Evolutionary conservation across 2,797 vertebrate genomes (phyloP).

Genomic region (Tragelaphus eurycerus): DNA sequence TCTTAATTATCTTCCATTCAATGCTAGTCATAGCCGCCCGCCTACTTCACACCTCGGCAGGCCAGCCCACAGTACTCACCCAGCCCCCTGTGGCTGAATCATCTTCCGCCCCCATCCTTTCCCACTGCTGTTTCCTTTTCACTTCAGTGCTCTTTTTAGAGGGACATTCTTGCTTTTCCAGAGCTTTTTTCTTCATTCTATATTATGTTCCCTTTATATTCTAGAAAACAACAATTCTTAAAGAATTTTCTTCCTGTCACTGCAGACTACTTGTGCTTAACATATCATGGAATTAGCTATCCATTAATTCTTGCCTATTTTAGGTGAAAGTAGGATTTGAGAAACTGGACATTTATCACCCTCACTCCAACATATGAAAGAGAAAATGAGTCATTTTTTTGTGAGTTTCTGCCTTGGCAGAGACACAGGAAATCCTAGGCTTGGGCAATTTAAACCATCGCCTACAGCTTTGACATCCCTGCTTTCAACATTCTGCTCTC

Average conservation of each 20-base stretch:
- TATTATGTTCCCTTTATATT: slow-evolving; percentile 17
- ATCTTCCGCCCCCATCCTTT: not conserved
- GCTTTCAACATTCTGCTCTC: not conserved
- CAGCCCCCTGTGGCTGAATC: slow-evolving; percentile 71
- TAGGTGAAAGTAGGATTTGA: not conserved
- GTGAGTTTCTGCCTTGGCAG: not conserved
- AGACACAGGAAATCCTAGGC: not conserved
- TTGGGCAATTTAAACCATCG: not conserved
- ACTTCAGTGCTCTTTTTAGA: slow-evolving; percentile 36
- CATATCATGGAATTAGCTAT: not conserved
- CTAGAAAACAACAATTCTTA: not conserved
- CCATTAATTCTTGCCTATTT: not conserved
- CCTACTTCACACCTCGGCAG: not conserved
- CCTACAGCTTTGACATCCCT: not conserved
- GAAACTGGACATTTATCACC: not conserved
- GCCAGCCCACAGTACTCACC: slow-evolving; percentile 1
- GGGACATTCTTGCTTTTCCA: slow-evolving; percentile 12
- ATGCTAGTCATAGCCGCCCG: slow-evolving; percentile 56
- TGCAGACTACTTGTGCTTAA: not conserved
- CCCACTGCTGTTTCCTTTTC: not conserved
- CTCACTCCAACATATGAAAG: not conserved
- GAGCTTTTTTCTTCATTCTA: not conserved
- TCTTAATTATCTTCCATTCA: slow-evolving; percentile 61
- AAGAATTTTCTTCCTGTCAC: slow-evolving; percentile 8
- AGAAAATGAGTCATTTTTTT: not conserved